These are phyloP conservation scores for Dolichallabes microphthalmus DNA, from an alignment of 2,113 vertebrate species.

Conservation along the genomic window DNA sequence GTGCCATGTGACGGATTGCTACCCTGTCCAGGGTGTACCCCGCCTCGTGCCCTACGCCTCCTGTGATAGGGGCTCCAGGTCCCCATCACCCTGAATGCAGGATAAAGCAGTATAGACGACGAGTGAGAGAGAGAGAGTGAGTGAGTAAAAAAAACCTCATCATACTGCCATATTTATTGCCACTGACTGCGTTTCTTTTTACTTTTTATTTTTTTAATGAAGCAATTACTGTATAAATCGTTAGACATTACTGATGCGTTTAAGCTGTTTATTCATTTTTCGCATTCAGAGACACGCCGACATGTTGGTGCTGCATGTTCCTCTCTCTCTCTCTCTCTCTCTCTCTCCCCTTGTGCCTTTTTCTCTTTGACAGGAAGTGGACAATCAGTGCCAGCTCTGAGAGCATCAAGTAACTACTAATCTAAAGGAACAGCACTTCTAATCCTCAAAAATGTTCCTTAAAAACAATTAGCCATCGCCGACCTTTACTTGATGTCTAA, in stretches of 20 bases:
- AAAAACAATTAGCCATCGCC: slow-evolving; percentile 2
- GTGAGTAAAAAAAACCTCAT: too few relatives aligned
- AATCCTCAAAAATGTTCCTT: slow-evolving; percentile 7
- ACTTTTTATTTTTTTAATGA: background rate
- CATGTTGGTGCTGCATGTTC: slow-evolving; percentile 3
- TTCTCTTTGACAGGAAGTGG: slow-evolving; percentile 53
- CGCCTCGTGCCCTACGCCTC: too few relatives aligned
- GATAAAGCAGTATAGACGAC: too few relatives aligned
- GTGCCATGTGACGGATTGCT: too few relatives aligned
- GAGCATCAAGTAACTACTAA: slow-evolving; percentile 63
- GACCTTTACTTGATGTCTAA: background rate
- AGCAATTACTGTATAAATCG: background rate
- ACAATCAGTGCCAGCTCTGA: slow-evolving; percentile 48
- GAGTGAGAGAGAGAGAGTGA: too few relatives aligned
- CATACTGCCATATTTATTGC: background rate
- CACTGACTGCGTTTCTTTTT: background rate
- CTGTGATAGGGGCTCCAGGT: too few relatives aligned
- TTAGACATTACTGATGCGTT: background rate
- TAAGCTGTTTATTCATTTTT: background rate
- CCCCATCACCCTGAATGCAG: too few relatives aligned
- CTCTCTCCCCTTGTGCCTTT: background rate
- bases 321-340: background rate
- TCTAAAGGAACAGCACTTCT: slow-evolving; percentile 58
- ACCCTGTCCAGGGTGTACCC: too few relatives aligned
- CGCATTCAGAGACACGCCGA: background rate